These are phyloP conservation scores for Rhopalosiphum padi DNA, from an alignment of 1,140 invertebrate species.

Conservation along the genomic window DNA sequence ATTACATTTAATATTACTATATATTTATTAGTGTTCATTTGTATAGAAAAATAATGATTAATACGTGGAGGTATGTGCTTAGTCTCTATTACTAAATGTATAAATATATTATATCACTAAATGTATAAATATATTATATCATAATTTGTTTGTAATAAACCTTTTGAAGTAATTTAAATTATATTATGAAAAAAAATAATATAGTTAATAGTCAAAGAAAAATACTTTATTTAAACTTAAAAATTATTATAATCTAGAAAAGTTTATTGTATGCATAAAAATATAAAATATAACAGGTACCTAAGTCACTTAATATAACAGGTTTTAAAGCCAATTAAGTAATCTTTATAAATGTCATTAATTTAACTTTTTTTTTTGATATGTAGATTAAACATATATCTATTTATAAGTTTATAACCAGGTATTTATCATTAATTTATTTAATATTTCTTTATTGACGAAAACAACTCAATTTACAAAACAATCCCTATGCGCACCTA, in stretches of 20 bases:
- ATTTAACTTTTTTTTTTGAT: neutral
- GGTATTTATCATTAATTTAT: neutral
- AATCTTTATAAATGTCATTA: neutral
- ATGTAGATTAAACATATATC: neutral
- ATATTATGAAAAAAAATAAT: too few species aligned
- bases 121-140: neutral
- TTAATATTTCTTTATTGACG: neutral
- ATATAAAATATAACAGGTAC: neutral
- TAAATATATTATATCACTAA: neutral
- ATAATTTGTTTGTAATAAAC: neutral
- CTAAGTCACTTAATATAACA: neutral
- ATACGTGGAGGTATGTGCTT: neutral
- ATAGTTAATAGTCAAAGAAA: neutral
- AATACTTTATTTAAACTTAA: neutral
- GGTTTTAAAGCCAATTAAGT: neutral
- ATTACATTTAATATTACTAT: neutral
- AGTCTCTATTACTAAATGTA: neutral
- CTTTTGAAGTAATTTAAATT: neutral
- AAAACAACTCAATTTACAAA: neutral
- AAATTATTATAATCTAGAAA: neutral
- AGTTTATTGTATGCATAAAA: neutral
- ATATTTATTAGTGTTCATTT: neutral
- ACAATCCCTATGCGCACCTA: neutral
- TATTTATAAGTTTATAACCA: conserved; percentile 4
- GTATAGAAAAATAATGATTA: neutral